Base-by-base conservation (phyloP, 2,888 invertebrate species). In the Uloborus plumipes region DNA sequence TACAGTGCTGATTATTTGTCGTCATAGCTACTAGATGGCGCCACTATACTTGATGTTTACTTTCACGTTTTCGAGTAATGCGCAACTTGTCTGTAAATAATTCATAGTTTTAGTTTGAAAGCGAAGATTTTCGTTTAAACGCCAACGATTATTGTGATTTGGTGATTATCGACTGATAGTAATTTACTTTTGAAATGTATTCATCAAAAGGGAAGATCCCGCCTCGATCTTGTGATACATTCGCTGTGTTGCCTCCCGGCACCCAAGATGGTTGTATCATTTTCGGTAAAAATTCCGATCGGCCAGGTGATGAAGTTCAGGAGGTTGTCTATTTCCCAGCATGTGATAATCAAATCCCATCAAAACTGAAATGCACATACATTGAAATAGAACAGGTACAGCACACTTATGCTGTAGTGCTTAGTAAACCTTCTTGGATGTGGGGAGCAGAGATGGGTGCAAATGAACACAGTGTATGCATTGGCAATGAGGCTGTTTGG, bases 401-500 rank as follows among this genome's bases (percentile, higher is more conserved):
- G 11, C 89, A 91, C 49, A 92, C 93, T 6, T 91, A 93, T 88
- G 91, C 92, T 53, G 92, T 94, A 2, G 93, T 95, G 87, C 89
- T 95, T 85, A 94, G 94, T 88, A 94, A 94, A 88, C 93, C 94
- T 0, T 91, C 93, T 11, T 94, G 94, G 92, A 93, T 94, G 92
- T 95, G 95, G 94, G 95, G 95, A 2, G 94, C 94, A 0, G 95
- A 95, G 89, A 94, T 94, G 92, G 95, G 95, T 7, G 93, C 94
- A 18, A 95, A 95, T 89, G 93, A 94, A 86, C 92, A 92, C 86
- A 93, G 93, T 69, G 93, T 95, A 50, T 93, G 91, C 31, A 93
- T 94, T 82, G 94, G 94, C 14, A 93, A 93, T 88, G 93, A 93
- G 87, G 93, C 93, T 6, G 92, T 94, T 3, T 93, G 92, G 92